Conservation (phyloP, 2,888 invertebrate genomes). For the Pilophorus perplexus region DNA sequence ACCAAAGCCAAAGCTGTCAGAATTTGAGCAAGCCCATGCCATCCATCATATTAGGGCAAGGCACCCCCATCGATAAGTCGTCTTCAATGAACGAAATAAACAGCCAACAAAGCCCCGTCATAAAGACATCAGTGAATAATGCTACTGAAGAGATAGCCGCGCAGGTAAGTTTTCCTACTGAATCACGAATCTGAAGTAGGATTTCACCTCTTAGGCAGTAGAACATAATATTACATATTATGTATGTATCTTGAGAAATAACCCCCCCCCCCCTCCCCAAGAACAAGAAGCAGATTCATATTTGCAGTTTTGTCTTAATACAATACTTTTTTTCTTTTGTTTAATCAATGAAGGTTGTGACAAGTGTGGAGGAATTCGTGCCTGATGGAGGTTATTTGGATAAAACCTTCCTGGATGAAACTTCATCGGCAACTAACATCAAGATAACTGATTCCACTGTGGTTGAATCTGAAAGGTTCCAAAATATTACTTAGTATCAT, state of each 20-base stretch:
- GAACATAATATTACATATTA: too few species aligned
- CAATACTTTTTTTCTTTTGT: too few species aligned
- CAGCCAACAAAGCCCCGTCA: not conserved
- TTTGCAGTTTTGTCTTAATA: too few species aligned
- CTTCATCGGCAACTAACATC: conserved; percentile 22
- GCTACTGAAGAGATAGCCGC: conserved; percentile 39
- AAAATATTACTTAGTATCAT: too few species aligned
- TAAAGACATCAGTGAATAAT: conserved; percentile 4
- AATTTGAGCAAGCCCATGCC: conserved; percentile 51
- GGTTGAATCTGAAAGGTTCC: conserved; percentile 27
- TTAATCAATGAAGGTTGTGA: too few species aligned
- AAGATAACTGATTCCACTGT: conserved; percentile 31
- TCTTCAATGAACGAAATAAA: conserved; percentile 23
- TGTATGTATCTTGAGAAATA: too few species aligned
- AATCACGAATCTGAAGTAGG: too few species aligned
- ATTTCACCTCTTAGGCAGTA: too few species aligned
- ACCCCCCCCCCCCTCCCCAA: too few species aligned
- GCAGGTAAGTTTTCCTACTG: too few species aligned
- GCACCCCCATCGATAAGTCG: conserved; percentile 41
- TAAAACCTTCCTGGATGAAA: conserved; percentile 72
- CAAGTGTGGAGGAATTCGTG: conserved; percentile 69
- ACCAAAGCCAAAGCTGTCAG: conserved; percentile 24
- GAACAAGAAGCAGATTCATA: too few species aligned
- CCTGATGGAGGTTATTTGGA: conserved; percentile 72
- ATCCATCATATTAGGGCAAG: conserved; percentile 43